Conservation (phyloP, 2,797 vertebrate species). For the Zonotrichia albicollis region DNA sequence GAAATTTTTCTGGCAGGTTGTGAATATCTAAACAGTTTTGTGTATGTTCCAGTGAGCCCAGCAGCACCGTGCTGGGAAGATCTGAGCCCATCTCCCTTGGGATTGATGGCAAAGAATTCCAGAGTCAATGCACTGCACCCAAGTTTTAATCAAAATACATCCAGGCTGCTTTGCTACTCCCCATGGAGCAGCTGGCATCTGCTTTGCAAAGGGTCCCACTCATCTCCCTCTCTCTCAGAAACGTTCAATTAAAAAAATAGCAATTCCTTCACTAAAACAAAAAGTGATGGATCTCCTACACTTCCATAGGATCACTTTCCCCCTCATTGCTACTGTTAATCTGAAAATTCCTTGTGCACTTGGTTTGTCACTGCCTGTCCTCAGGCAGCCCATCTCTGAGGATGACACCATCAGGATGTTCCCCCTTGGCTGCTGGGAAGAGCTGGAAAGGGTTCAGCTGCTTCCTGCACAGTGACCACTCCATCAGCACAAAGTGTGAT, state of each 20-base stretch:
- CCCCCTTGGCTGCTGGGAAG: background rate
- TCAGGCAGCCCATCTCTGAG: background rate
- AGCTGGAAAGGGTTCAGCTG: background rate
- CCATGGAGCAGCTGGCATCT: background rate
- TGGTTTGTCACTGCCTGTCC: background rate
- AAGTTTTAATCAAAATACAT: background rate
- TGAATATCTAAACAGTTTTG: background rate
- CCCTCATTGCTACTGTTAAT: background rate
- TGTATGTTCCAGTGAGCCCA: background rate
- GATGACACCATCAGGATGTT: background rate
- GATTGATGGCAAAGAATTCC: background rate
- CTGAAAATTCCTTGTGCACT: background rate
- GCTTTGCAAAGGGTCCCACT: background rate
- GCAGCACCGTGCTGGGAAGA: rapidly evolving
- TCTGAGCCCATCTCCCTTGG: background rate
- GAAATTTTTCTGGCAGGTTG: background rate
- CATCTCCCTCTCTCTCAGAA: background rate
- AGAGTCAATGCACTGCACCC: background rate
- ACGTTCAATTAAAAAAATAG: background rate
- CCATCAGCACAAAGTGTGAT: background rate
- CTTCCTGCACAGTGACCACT: background rate
- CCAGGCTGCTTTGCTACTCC: background rate
- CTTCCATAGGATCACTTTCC: background rate
- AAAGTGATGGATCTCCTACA: background rate
- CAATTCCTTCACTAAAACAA: background rate